Conservation (phyloP, 2,113 vertebrate genomes). For the Halichoerus grypus region DNA sequence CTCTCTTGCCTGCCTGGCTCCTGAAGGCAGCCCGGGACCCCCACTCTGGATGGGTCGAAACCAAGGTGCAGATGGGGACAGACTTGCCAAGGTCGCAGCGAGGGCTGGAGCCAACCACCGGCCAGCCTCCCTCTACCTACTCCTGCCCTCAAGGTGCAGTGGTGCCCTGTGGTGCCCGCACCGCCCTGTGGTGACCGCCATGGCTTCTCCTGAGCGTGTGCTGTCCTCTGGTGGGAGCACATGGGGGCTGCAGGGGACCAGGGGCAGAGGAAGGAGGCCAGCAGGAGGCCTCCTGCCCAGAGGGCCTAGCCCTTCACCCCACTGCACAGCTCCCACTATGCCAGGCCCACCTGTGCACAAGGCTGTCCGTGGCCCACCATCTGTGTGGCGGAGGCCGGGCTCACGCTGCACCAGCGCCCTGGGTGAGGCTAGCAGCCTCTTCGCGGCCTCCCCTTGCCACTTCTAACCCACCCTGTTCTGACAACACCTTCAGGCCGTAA, state of each 20-base stretch:
- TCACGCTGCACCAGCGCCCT: background rate
- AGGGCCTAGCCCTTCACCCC: background rate
- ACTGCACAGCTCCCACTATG: background rate
- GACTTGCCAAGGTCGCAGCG: background rate
- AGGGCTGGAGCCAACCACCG: background rate
- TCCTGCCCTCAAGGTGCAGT: background rate
- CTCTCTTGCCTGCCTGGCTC: background rate
- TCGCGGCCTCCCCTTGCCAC: background rate
- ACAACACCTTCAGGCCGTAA: background rate
- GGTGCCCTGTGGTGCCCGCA: background rate
- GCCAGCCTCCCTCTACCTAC: too few species aligned
- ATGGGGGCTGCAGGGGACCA: background rate
- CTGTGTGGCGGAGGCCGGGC: background rate
- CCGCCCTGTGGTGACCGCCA: background rate
- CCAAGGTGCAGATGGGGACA: background rate
- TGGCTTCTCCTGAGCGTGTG: background rate
- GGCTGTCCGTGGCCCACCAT: accelerated
- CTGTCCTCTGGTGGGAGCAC: background rate
- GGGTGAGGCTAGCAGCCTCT: background rate
- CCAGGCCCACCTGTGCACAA: background rate
- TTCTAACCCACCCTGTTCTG: background rate
- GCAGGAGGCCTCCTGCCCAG: background rate
- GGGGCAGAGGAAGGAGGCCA: background rate
- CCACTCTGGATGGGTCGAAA: background rate
- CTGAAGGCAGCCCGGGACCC: background rate